A percentile compares a stretch with the other conserved stretches of the same genome.
These are phyloP conservation scores for Ctenosaura bakeri DNA, from an alignment of 2,797 vertebrate species.

Conservation along the genomic window DNA sequence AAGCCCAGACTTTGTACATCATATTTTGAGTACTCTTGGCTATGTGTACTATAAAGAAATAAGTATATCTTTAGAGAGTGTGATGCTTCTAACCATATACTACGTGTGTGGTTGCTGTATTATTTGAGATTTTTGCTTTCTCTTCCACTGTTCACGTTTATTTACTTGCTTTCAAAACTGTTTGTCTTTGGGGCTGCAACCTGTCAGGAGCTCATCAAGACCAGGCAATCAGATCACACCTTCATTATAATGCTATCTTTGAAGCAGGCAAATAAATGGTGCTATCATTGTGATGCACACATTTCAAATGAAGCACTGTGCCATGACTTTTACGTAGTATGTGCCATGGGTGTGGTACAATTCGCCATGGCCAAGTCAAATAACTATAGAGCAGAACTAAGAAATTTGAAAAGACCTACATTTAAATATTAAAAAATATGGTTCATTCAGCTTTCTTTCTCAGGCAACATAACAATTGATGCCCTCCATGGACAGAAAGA, in stretches of 20 bases:
- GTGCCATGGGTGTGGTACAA: neutral
- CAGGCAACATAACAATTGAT: conserved; percentile 24
- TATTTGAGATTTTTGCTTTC: conserved; percentile 31
- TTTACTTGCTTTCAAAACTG: conserved; percentile 77
- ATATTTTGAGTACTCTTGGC: conserved; percentile 63
- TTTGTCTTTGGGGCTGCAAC: conserved; percentile 84
- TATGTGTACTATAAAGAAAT: conserved; percentile 69
- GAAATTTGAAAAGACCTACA: conserved; percentile 11
- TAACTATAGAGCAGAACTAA: neutral
- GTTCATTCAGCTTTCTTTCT: conserved; percentile 22
- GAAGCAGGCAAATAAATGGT: conserved; percentile 44
- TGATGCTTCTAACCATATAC: conserved; percentile 13
- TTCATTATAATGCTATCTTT: conserved; percentile 45
- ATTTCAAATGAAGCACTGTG: conserved; percentile 66
- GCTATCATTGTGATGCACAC: neutral
- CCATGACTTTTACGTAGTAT: conserved; percentile 35
- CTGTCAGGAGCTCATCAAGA: conserved; percentile 70
- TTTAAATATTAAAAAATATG: conserved; percentile 38
- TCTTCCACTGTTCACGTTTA: conserved; percentile 58
- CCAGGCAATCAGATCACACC: conserved; percentile 64
- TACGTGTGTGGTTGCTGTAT: conserved; percentile 60
- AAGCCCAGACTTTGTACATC: conserved; percentile 58
- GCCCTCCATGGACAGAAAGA: neutral
- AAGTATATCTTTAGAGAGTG: conserved; percentile 48
- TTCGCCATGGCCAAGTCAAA: conserved; percentile 44